A percentile compares a stretch with the other conserved stretches of the same genome.
Conservation (phyloP, 2,797 vertebrate genomes). For the Takifugu ocellatus region DNA sequence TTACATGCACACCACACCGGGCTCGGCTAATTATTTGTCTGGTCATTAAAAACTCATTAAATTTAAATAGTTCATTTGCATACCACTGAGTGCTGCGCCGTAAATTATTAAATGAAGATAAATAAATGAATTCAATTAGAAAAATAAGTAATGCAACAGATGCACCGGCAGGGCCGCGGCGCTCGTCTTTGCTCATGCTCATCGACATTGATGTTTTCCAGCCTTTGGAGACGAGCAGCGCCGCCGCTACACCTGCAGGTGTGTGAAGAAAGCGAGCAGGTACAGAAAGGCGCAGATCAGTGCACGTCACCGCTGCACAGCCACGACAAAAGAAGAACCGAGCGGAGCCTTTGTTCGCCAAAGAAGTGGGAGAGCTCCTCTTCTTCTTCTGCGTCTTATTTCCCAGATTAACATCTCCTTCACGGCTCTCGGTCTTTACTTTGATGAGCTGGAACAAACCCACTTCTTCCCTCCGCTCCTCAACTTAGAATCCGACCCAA, state of each 20-base stretch:
- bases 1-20: conserved; percentile 78
- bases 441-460: conserved; percentile 67
- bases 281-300: conserved; percentile 30
- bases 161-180: conserved; percentile 69
- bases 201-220: conserved; percentile 66
- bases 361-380: conserved; percentile 38
- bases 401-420: conserved; percentile 45
- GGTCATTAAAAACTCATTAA: conserved; percentile 87
- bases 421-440: conserved; percentile 60
- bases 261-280: conserved; percentile 24
- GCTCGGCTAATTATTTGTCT: conserved; percentile 83
- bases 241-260: conserved; percentile 16
- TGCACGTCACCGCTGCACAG: conserved; percentile 37
- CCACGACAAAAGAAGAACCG: conserved; percentile 33
- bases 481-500: conserved; percentile 36
- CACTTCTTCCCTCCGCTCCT: conserved; percentile 46
- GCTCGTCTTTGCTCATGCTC: too few species aligned
- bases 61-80: conserved; percentile 86
- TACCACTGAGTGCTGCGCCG: conserved; percentile 80
- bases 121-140: conserved; percentile 83
- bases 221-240: conserved; percentile 25
- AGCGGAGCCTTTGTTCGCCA: not conserved
- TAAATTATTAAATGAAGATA: conserved; percentile 85
- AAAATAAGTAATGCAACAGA: conserved; percentile 78
- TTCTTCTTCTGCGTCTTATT: conserved; percentile 50